phyloP scores from a whole-genome alignment of 2,888 invertebrate species.

The Drosophila basisetae region DNA sequence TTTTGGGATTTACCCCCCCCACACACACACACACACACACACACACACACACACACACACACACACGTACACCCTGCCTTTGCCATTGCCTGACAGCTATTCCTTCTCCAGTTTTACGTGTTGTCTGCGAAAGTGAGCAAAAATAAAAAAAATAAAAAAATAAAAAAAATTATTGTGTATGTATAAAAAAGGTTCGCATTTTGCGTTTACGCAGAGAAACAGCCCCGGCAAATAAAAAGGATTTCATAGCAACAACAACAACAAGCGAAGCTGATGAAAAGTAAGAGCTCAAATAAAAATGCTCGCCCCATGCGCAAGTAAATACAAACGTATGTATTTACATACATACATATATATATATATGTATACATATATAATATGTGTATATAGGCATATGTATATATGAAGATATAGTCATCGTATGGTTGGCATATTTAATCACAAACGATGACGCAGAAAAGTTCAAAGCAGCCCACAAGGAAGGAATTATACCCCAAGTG shows the following conservation, averaged over 20 bases:
- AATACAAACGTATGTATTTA: slow-evolving; percentile 39
- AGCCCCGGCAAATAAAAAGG: slow-evolving; percentile 74
- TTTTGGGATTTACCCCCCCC: slow-evolving; percentile 47
- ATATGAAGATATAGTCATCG: slow-evolving; percentile 46
- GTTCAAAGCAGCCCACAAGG: slow-evolving; percentile 67
- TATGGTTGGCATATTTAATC: slow-evolving; percentile 74
- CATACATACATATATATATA: slow-evolving; percentile 16
- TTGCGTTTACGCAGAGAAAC: slow-evolving; percentile 74
- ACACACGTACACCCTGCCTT: neutral
- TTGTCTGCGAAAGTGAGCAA: slow-evolving; percentile 64
- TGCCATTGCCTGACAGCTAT: slow-evolving; percentile 18
- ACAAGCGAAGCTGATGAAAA: slow-evolving; percentile 70
- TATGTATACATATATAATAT: slow-evolving; percentile 15
- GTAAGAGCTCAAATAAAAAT: slow-evolving; percentile 77
- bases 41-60: neutral
- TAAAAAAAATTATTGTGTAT: slow-evolving; percentile 8
- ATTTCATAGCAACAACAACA: slow-evolving; percentile 53
- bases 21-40: no score
- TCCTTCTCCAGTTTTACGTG: slow-evolving; percentile 28
- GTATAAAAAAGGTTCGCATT: slow-evolving; percentile 71
- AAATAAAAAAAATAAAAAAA: slow-evolving; percentile 29
- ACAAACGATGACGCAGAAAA: slow-evolving; percentile 80
- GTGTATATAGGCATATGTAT: slow-evolving; percentile 11
- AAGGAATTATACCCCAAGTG: slow-evolving; percentile 67
- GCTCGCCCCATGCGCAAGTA: slow-evolving; percentile 46